Evolutionary conservation across 2,113 vertebrate species (phyloP).

Genomic region (Larimichthys polyactis): DNA sequence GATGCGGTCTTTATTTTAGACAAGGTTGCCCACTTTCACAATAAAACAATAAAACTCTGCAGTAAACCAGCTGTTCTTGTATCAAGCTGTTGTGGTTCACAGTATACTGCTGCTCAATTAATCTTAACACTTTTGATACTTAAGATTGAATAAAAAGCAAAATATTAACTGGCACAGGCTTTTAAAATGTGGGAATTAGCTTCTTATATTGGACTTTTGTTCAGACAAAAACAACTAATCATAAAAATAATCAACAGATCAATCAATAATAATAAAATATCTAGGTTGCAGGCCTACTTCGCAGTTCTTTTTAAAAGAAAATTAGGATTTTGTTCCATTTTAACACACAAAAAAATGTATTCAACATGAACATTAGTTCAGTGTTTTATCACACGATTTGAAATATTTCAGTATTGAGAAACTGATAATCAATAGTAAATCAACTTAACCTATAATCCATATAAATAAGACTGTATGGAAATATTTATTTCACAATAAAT

Average conservation of each 20-base stretch:
- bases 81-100: not conserved
- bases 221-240: not conserved
- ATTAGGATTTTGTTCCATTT: not conserved
- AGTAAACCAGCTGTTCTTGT: not conserved
- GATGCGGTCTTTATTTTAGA: not conserved
- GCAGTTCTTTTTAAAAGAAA: too few species aligned
- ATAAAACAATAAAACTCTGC: conserved; percentile 13
- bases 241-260: not conserved
- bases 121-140: not conserved
- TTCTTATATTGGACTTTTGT: not conserved
- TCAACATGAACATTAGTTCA: not conserved
- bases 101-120: not conserved
- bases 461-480: not conserved
- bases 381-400: not conserved
- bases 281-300: not conserved
- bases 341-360: not conserved
- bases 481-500: not conserved
- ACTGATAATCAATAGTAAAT: not conserved
- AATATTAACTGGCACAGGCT: not conserved
- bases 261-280: not conserved
- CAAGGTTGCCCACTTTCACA: not conserved
- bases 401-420: not conserved
- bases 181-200: not conserved
- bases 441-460: not conserved
- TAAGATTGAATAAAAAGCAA: not conserved